phyloP scores from a whole-genome alignment of 1,140 invertebrate genomes.

The Pararge aegeria region DNA sequence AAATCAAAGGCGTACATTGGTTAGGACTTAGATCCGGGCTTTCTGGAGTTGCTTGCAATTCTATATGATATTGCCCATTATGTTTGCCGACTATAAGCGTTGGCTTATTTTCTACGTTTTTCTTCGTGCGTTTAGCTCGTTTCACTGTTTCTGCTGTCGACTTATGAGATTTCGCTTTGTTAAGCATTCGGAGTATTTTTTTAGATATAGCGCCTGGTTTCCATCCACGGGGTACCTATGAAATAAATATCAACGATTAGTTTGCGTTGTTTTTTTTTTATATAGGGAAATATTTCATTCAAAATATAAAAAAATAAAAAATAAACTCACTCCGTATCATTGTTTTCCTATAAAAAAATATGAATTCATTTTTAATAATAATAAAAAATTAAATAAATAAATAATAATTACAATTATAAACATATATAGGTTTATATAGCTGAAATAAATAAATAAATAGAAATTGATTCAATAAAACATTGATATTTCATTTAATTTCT shows the following conservation, averaged over 20 bases:
- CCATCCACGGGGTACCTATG: conserved; percentile 50
- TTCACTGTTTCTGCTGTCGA: conserved; percentile 28
- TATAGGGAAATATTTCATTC: conserved; percentile 6
- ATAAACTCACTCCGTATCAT: too few relatives aligned
- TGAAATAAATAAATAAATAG: not conserved
- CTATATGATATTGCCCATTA: conserved; percentile 53
- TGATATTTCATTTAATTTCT: conserved; percentile 20
- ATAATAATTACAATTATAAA: not conserved
- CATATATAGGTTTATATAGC: not conserved
- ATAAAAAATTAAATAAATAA: conserved; percentile 22
- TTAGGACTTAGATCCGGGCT: conserved; percentile 21
- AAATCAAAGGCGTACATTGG: conserved; percentile 48
- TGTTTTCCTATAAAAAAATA: too few relatives aligned
- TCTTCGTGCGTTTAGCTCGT: conserved; percentile 43
- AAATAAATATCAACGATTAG: conserved; percentile 13
- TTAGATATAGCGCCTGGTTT: conserved; percentile 65
- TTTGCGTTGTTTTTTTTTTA: too few relatives aligned
- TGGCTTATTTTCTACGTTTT: conserved; percentile 48
- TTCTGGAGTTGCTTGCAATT: conserved; percentile 44
- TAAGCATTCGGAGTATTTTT: conserved; percentile 45
- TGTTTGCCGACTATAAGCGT: conserved; percentile 50
- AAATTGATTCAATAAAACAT: conserved; percentile 3
- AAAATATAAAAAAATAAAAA: conserved; percentile 19
- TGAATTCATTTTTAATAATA: too few relatives aligned
- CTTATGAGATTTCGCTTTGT: conserved; percentile 41